Evolutionary conservation across 2,797 vertebrate species (phyloP), one percentile per base, ranked within the genome.

Genomic region (Alosa sapidissima): DNA sequence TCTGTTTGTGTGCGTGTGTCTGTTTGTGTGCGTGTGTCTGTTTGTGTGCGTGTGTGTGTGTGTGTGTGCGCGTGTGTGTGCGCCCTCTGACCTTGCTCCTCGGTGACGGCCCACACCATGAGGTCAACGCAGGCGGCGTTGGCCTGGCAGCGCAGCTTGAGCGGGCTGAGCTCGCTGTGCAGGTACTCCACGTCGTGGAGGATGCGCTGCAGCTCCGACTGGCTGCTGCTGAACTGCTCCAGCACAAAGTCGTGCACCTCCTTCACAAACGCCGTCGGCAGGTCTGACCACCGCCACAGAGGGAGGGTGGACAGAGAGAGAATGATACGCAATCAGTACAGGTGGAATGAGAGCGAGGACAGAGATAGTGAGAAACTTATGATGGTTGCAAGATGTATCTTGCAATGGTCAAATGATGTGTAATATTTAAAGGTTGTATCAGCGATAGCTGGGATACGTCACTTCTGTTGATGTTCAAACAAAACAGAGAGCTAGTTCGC

Each of bases 41-140:
- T 28, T 1, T 28, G 28, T 28, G 28, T 28, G 28, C 28, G 28
- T 28, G 28, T 28, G 28, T 28, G 28, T 28, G 0, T 28, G 28
- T 28, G 28, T 28, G 28, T 28, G 28, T 28, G 28, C 28, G n/a
- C n/a, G n/a, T n/a, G 52, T 19, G 2, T 1, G 14, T 5, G 36
- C 6, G 45, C 5, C 14, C 8, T 6, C 88, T 93, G 83, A 99
- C 98, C 97, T 94, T 99, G 98, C 87, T 99, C 98, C 19, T 99
- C 98, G 0, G 98, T 99, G 21, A 98, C 97, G 0, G 98, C 98
- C 98, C 98, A 99, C 84, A 99, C 98, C 98, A 99, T 99, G 85
- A 99, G 97, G 93, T 99, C 98, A 89, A 99, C 98, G 0, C 98
- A 99, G 88, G 98, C 98, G 0, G 98, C 98, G 2, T 97, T 99